Evolutionary conservation across 30 jellyfish, hydroid and myxozoan species (phyloP).

Genomic region (Aurelia aurita complex sp. Pacific): DNA sequence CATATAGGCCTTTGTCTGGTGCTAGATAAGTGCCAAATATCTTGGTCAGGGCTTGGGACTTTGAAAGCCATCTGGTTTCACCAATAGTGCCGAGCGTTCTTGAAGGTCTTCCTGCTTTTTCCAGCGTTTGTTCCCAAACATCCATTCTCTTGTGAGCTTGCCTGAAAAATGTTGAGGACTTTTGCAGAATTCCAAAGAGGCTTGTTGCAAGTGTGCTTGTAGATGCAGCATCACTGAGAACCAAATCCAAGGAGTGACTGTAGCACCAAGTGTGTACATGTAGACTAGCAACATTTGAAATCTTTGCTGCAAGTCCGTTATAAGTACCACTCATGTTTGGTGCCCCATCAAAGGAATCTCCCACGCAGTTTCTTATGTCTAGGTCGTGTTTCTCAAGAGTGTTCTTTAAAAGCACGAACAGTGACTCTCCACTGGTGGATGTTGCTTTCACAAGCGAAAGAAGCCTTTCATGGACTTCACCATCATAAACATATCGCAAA

Average conservation of each 20-base stretch:
- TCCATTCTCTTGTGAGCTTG: constrained; percentile 41
- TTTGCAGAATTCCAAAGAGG: constrained; percentile 33
- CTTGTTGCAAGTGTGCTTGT: constrained; percentile 38
- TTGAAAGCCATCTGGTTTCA: constrained; percentile 58
- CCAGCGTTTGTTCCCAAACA: constrained; percentile 27
- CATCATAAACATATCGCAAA: neutral
- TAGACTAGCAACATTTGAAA: constrained; percentile 36
- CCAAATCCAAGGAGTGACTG: constrained; percentile 41
- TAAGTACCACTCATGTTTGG: constrained; percentile 39
- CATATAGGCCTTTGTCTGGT: constrained; percentile 21
- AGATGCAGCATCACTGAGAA: constrained; percentile 37
- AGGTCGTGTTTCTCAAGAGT: constrained; percentile 19
- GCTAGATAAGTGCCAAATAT: constrained; percentile 26
- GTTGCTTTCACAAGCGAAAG: constrained; percentile 46
- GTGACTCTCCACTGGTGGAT: constrained; percentile 40
- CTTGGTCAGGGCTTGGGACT: constrained; percentile 41
- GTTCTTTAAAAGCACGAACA: constrained; percentile 25
- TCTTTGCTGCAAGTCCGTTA: constrained; percentile 46
- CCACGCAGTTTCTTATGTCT: constrained; percentile 41
- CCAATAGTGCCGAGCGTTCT: constrained; percentile 41
- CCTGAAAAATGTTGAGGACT: constrained; percentile 31
- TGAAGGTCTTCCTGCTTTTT: constrained; percentile 6
- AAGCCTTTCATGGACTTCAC: constrained; percentile 32
- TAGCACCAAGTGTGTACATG: constrained; percentile 62
- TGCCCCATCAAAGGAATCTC: constrained; percentile 54